A percentile compares a stretch with the other conserved stretches of the same genome.
Evolutionary conservation across 2,888 invertebrate genomes (phyloP).

Genomic region (Lasioglossum marginatum): DNA sequence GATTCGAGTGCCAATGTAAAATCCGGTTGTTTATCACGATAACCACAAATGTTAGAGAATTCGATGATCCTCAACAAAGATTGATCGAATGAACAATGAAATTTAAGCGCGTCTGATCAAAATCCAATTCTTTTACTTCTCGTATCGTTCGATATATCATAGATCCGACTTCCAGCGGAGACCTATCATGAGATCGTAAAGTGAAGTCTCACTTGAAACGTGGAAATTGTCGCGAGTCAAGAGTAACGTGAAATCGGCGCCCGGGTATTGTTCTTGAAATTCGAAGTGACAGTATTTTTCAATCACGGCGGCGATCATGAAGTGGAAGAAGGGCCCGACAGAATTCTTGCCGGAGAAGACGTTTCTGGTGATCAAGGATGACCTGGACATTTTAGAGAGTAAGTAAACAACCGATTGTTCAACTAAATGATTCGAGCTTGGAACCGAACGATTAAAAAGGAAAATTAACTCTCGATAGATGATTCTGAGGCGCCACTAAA

Average conservation of each 20-base stretch:
- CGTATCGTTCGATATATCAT: neutral
- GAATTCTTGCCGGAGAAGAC: conserved; percentile 80
- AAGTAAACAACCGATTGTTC: conserved; percentile 27
- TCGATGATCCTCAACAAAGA: neutral
- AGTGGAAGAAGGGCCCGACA: conserved; percentile 75
- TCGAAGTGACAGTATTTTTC: conserved; percentile 20
- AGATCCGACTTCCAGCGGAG: conserved; percentile 1
- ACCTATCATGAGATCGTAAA: conserved; percentile 27
- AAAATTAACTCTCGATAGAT: neutral
- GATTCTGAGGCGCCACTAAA: no score
- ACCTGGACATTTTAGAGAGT: conserved; percentile 60
- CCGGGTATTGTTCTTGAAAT: conserved; percentile 9
- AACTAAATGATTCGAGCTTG: neutral
- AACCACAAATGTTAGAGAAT: conserved; percentile 35
- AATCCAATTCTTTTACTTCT: neutral
- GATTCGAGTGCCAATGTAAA: conserved; percentile 21
- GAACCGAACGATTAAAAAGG: neutral
- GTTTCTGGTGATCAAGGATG: conserved; percentile 77
- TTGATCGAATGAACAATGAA: conserved; percentile 38
- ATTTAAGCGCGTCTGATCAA: conserved; percentile 34
- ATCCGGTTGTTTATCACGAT: conserved; percentile 29
- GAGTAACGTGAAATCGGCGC: neutral
- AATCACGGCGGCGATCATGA: conserved; percentile 68
- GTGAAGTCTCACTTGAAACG: conserved; percentile 10
- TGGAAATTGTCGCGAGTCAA: conserved; percentile 4